Base-by-base conservation (phyloP, 2,113 vertebrate genomes). In the Rhizomys pruinosus region DNA sequence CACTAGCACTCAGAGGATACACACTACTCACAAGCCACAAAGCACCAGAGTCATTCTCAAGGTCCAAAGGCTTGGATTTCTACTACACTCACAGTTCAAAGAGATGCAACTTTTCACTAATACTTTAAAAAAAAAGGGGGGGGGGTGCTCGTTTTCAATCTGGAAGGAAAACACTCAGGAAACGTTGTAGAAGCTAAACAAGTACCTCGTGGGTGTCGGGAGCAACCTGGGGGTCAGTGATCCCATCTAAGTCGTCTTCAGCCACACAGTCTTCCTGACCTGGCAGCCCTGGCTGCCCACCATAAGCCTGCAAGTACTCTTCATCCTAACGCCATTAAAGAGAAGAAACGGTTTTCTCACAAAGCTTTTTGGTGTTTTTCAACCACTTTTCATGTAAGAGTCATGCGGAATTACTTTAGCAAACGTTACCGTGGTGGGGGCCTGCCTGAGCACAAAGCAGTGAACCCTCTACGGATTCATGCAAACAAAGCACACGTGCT, bases 201-300 rank as follows among this genome's bases (percentile, higher is more conserved):
- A 95, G 69, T 98, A 99, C 99, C 98, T 99, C 98, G 92, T 99
- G 98, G 20, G 98, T 97, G 85, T 99, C 99, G 93, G 98, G 47
- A 90, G 96, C 97, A 91, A 97, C 79, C 94, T 98, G 98, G 39
- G 97, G 96, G 87, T 96, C 93, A 59, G 97, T 94, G 39, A 97
- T 96, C 78, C 98, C 98, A 84, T 98, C 98, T 88, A 98, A 97
- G 59, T 97, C 98, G 84, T 98, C 98, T 95, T 98, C 98, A 94
- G 96, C 97, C 97, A 97, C 95, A 95, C 98, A 98, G 95, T 97
- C 98, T 89, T 92, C 98, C 61, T 97, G 98, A 76, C 97, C 98
- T 78, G 97, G 92, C 94, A 97, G 98, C 89, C 52, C 97, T 94
- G 97, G 97, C 37, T 97, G 96, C 87, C 98, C 98, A 87, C 95